A percentile compares a stretch with the other conserved stretches of the same genome.
Conservation (phyloP, 2,113 vertebrate species). For the Psettodes erumei region DNA sequence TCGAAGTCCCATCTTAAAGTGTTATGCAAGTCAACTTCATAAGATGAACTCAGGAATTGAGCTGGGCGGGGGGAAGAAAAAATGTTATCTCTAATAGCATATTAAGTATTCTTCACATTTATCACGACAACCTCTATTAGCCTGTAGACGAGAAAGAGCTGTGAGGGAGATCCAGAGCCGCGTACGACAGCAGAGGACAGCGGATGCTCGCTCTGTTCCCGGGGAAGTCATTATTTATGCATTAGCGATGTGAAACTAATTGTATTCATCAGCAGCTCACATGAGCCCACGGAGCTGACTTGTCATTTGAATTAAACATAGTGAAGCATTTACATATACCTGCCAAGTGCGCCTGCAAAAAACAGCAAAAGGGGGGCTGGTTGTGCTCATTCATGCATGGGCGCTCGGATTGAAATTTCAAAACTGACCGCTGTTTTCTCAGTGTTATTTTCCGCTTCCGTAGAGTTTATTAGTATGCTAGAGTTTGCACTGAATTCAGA, state of each 20-base stretch:
- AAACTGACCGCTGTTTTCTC: constrained; percentile 29
- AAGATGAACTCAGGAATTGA: neutral
- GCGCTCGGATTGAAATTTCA: constrained; percentile 20
- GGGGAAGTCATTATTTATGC: constrained; percentile 76
- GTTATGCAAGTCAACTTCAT: neutral
- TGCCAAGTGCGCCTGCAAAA: constrained; percentile 26
- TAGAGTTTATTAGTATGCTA: neutral
- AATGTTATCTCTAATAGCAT: neutral
- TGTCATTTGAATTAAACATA: constrained; percentile 56
- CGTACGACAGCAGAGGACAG: constrained; percentile 53
- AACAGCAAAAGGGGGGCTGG: neutral
- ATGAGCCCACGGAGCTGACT: constrained; percentile 52
- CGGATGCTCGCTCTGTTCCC: constrained; percentile 45
- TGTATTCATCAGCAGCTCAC: constrained; percentile 70
- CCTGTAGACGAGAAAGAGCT: constrained; percentile 4
- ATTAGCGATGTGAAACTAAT: constrained; percentile 78
- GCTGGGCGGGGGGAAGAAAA: neutral
- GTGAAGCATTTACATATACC: constrained; percentile 53
- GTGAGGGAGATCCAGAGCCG: constrained; percentile 31
- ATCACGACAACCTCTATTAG: constrained; percentile 40
- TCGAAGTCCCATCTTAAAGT: neutral
- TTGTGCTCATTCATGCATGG: neutral
- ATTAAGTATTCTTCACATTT: constrained; percentile 14
- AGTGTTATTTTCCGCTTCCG: neutral
- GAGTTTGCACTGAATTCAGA: neutral